Conservation (phyloP, 2,888 invertebrate species). For the Ligdia adustata region DNA sequence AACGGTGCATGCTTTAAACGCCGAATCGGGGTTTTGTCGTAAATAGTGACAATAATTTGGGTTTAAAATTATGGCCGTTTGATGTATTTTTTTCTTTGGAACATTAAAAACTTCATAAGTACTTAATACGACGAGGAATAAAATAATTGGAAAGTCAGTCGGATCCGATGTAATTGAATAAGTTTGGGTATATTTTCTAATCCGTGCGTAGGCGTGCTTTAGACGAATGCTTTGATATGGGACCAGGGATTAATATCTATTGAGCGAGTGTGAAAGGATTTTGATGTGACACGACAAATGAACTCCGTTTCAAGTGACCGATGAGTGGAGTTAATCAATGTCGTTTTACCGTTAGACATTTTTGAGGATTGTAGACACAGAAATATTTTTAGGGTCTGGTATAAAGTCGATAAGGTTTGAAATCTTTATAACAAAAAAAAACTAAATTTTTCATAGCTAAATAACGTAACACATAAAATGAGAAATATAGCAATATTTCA, state of each 20-base stretch:
- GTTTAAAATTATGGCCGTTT: constrained; percentile 41
- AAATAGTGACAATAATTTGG: constrained; percentile 38
- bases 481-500: too few relatives aligned
- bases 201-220: constrained; percentile 57
- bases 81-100: constrained; percentile 30
- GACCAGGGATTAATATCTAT: constrained; percentile 61
- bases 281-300: constrained; percentile 67
- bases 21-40: constrained; percentile 39
- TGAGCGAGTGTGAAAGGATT: constrained; percentile 60
- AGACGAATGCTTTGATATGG: constrained; percentile 52
- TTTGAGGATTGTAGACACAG: constrained; percentile 28
- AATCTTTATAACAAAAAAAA: too few relatives aligned
- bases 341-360: constrained; percentile 29
- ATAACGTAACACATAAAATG: too few relatives aligned
- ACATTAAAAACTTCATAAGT: constrained; percentile 33
- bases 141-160: constrained; percentile 28
- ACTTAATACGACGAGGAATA: constrained; percentile 15
- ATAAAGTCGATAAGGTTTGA: too few relatives aligned
- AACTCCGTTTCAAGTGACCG: constrained; percentile 40
- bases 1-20: constrained; percentile 50
- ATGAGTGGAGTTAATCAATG: constrained; percentile 36
- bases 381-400: too few relatives aligned
- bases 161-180: constrained; percentile 32
- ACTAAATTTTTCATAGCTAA: too few relatives aligned
- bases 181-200: constrained; percentile 42